phyloP scores from a whole-genome alignment of 1,140 invertebrate species.

The Drosophila equinoxialis region DNA sequence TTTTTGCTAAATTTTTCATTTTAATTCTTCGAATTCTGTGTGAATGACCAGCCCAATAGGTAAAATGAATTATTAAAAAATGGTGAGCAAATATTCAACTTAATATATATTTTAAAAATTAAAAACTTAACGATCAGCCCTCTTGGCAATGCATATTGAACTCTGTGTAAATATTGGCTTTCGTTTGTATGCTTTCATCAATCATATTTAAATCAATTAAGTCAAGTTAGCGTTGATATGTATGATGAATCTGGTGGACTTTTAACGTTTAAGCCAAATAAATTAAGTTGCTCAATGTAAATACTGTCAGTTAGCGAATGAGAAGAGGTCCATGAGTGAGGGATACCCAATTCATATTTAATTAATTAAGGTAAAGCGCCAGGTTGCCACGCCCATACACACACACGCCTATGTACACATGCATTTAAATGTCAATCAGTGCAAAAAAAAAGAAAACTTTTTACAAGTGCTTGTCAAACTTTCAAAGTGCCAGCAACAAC shows the following conservation, averaged over 20 bases:
- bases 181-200: conserved; percentile 33
- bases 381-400: conserved; percentile 12
- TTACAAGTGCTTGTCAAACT: conserved; percentile 58
- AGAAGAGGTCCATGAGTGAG: background rate
- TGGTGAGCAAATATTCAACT: no score
- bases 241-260: conserved; percentile 28
- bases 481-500: conserved; percentile 52
- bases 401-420: conserved; percentile 11
- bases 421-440: conserved; percentile 53
- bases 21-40: no score
- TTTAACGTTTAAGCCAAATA: conserved; percentile 42
- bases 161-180: background rate
- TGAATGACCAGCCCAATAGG: no score
- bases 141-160: conserved; percentile 19
- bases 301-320: conserved; percentile 21
- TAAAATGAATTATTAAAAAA: background rate
- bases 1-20: background rate
- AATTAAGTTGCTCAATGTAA: conserved; percentile 53
- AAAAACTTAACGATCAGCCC: background rate
- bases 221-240: conserved; percentile 39
- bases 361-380: conserved; percentile 58
- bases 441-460: conserved; percentile 38
- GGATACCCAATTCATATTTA: conserved; percentile 41
- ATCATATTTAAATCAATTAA: conserved; percentile 73
- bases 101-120: no score